Conservation (phyloP, 2,113 vertebrate species). For the Hipposideros armiger region DNA sequence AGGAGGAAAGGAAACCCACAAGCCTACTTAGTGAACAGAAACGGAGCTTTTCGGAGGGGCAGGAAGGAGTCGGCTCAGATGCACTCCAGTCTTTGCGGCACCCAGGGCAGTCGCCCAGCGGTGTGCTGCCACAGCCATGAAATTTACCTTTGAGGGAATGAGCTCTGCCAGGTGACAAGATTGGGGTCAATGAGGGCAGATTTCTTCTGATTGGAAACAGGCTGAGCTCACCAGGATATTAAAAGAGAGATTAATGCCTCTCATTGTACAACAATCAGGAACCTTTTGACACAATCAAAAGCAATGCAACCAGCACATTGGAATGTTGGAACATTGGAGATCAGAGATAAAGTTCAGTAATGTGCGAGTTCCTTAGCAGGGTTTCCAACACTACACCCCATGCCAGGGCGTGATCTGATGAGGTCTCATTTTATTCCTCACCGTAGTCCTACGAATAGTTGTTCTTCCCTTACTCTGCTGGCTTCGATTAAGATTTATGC, state of each 20-base stretch:
- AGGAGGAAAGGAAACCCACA: neutral
- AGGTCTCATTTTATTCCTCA: neutral
- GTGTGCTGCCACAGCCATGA: fast-evolving
- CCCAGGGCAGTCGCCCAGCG: fast-evolving
- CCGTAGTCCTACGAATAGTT: neutral
- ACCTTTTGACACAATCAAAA: neutral
- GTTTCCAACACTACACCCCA: neutral
- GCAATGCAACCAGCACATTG: neutral
- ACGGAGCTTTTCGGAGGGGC: neutral
- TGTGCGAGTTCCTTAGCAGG: neutral
- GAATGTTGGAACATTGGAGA: neutral
- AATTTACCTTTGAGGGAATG: neutral
- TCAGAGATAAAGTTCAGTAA: neutral
- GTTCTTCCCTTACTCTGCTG: neutral
- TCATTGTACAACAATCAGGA: neutral
- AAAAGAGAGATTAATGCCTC: neutral
- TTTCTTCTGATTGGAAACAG: neutral
- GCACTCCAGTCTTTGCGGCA: fast-evolving
- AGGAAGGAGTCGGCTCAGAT: fast-evolving
- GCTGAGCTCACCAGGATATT: constrained; percentile 13
- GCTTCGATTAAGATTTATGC: neutral
- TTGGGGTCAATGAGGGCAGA: neutral
- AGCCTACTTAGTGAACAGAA: neutral
- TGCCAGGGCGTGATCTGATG: neutral
- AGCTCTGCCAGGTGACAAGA: neutral